Evolutionary conservation across 1,140 invertebrate species (phyloP).

Genomic region (Drosophila pectinifera): DNA sequence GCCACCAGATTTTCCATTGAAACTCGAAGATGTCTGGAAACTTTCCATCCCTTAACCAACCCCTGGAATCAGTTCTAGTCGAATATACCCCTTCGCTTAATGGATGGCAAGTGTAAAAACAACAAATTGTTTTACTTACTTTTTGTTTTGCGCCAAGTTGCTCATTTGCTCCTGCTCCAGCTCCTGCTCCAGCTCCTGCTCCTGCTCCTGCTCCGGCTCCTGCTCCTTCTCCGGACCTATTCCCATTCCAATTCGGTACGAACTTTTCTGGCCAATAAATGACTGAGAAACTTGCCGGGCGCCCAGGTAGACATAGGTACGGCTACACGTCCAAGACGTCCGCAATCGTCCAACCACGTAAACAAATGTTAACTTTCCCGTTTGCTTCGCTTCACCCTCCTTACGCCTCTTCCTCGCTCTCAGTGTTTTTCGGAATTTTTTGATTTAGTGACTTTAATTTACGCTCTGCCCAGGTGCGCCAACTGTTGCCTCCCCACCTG

Average conservation of each 20-base stretch:
- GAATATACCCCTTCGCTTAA: constrained; percentile 34
- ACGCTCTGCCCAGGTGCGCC: constrained; percentile 79
- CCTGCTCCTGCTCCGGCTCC: not conserved
- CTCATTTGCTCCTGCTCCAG: constrained; percentile 61
- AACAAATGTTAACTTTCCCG: constrained; percentile 82
- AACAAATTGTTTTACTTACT: constrained; percentile 83
- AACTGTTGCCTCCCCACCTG: constrained; percentile 54
- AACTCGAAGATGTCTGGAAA: constrained; percentile 7
- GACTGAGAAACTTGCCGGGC: constrained; percentile 53
- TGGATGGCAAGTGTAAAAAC: constrained; percentile 58
- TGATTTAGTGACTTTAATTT: constrained; percentile 85
- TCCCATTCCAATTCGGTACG: constrained; percentile 37
- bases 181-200: not conserved
- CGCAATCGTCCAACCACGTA: constrained; percentile 71
- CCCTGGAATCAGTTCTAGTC: constrained; percentile 11
- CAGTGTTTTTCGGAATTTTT: constrained; percentile 70
- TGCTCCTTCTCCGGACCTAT: not conserved
- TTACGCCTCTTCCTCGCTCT: not conserved
- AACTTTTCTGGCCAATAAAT: constrained; percentile 78
- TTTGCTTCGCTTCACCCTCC: constrained; percentile 64
- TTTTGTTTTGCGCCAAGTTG: constrained; percentile 75
- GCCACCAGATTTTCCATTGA: not conserved
- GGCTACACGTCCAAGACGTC: constrained; percentile 50
- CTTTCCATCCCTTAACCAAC: constrained; percentile 6
- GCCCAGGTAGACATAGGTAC: constrained; percentile 44